Conservation (phyloP, 2,113 vertebrate genomes). For the zebrafish (Danio rerio) region GRCz12tu NC_133198.1:49422501-49423000, state of each 20-base stretch:
- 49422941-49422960: too few species aligned
- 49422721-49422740: neutral
- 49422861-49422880: neutral
- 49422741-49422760: neutral
- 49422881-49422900: too few species aligned
- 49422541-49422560: rapidly evolving
- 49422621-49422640: neutral
- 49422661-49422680: neutral
- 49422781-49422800: neutral
- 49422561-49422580: neutral
- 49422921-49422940: too few species aligned
- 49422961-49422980: too few species aligned
- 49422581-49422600: neutral
- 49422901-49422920: too few species aligned
- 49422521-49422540: neutral
- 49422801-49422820: neutral
- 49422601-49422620: neutral
- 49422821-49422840: neutral
- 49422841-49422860: neutral
- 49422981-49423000: too few species aligned
- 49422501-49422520: neutral
- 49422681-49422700: neutral
- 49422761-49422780: neutral
- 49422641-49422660: neutral
- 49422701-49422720: neutral